These are phyloP conservation scores for Cenopis cana DNA, from an alignment of 2,888 invertebrate genomes.

Conservation along the genomic window DNA sequence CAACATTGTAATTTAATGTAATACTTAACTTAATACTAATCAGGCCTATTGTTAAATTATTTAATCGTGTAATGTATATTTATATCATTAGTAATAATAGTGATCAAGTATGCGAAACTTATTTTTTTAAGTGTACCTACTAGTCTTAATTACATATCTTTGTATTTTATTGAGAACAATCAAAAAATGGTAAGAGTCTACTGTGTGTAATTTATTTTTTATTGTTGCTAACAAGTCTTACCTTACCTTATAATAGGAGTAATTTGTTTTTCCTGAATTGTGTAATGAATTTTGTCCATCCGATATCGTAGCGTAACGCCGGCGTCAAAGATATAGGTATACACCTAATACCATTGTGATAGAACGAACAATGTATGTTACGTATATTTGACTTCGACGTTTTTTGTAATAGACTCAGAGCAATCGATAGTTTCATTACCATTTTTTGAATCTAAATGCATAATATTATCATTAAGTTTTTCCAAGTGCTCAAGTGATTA, in stretches of 20 bases:
- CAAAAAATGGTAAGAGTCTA: neutral
- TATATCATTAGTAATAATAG: slow-evolving; percentile 3
- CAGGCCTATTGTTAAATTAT: slow-evolving; percentile 28
- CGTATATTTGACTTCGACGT: neutral
- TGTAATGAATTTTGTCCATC: neutral
- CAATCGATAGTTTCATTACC: neutral
- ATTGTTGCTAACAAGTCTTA: neutral
- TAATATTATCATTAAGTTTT: slow-evolving; percentile 28
- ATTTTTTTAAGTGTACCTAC: slow-evolving; percentile 22
- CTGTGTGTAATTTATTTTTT: neutral
- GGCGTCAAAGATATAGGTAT: neutral
- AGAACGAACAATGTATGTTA: neutral
- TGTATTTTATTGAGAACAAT: neutral
- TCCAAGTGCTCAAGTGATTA: slow-evolving; percentile 26
- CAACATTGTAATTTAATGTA: slow-evolving; percentile 2
- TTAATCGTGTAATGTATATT: slow-evolving; percentile 1
- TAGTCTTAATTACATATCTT: slow-evolving; percentile 26
- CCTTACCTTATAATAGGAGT: neutral
- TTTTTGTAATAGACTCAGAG: neutral
- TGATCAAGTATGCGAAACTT: neutral
- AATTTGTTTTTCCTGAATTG: neutral
- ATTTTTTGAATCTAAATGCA: slow-evolving; percentile 6
- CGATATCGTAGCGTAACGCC: neutral
- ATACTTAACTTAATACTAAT: slow-evolving; percentile 14
- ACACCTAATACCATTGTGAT: neutral